Percentiles rank a stretch among this genome's conserved stretches.
phyloP scores from a whole-genome alignment of 2,888 invertebrate genomes.

The Micropterix aruncella region DNA sequence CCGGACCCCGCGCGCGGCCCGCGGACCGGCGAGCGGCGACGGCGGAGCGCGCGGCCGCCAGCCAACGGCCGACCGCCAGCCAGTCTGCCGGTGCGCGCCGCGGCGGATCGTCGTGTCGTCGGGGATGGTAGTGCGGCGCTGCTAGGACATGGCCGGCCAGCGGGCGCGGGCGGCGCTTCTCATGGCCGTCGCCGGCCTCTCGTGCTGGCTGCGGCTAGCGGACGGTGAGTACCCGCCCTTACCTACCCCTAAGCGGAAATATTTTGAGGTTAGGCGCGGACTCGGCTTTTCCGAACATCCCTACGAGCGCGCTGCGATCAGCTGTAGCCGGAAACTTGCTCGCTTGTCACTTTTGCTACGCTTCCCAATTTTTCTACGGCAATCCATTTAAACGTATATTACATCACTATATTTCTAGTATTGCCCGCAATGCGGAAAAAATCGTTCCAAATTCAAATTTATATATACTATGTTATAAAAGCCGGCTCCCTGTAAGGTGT shows the following conservation, averaged over 20 bases:
- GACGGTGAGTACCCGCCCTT: conserved; percentile 22
- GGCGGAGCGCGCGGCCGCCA: conserved; percentile 22
- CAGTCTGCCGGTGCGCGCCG: conserved; percentile 12
- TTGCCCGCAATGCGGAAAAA: no score
- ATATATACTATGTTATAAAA: no score
- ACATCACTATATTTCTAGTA: no score
- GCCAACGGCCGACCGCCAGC: conserved; percentile 31
- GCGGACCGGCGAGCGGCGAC: conserved; percentile 15
- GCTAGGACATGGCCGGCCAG: conserved; percentile 39
- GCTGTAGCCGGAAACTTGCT: background rate
- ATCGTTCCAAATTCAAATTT: no score
- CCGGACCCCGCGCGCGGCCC: conserved; percentile 15
- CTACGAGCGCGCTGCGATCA: background rate
- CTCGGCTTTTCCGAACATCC: background rate
- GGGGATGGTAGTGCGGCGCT: conserved; percentile 38
- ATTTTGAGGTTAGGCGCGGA: background rate
- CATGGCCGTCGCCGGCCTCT: conserved; percentile 37
- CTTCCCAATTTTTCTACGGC: no score
- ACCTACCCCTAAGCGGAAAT: conserved; percentile 2
- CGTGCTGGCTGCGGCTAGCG: conserved; percentile 39
- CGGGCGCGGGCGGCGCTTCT: conserved; percentile 24
- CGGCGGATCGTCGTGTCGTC: conserved; percentile 11
- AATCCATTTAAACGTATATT: no score
- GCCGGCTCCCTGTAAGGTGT: no score
- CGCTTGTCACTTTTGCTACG: no score